Conservation (phyloP, 2,888 invertebrate genomes). For the Acanthococcus lagerstroemiae region DNA sequence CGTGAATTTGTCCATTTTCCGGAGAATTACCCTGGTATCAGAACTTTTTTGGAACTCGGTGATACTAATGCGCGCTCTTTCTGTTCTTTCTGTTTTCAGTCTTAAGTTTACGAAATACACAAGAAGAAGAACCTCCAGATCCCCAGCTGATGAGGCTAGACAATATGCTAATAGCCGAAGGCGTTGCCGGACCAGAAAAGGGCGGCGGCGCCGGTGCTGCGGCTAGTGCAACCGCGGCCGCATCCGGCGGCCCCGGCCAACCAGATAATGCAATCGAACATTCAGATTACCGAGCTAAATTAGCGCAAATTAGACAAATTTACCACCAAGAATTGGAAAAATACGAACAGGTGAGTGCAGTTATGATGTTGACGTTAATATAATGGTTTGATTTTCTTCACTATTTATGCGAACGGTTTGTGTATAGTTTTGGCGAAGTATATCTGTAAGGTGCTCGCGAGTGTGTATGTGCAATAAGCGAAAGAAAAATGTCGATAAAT, state of each 20-base stretch:
- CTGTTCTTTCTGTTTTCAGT: too few relatives aligned
- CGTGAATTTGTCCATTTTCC: background rate
- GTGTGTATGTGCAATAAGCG: too few relatives aligned
- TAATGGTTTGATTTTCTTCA: too few relatives aligned
- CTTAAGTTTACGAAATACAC: conserved; percentile 86
- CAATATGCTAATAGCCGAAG: conserved; percentile 98
- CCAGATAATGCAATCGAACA: conserved; percentile 96
- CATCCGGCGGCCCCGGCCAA: conserved; percentile 61
- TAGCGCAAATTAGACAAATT: conserved; percentile 96
- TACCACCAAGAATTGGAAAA: conserved; percentile 99
- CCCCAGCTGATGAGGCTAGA: conserved; percentile 97
- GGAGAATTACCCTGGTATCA: background rate
- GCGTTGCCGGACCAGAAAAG: conserved; percentile 92
- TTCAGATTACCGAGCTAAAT: conserved; percentile 96
- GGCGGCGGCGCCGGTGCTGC: conserved; percentile 80
- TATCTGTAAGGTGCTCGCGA: too few relatives aligned
- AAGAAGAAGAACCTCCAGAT: conserved; percentile 97
- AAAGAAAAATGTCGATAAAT: too few relatives aligned
- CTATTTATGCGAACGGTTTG: too few relatives aligned
- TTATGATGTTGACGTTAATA: too few relatives aligned
- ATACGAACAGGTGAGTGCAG: conserved; percentile 75
- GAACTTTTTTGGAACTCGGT: too few relatives aligned
- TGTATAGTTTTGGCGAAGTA: too few relatives aligned
- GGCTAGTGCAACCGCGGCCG: conserved; percentile 78
- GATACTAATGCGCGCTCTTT: background rate